Evolutionary conservation across 1,140 invertebrate species (phyloP), one percentile per base, ranked within the genome.

Genomic region (Calephelis nemesis): DNA sequence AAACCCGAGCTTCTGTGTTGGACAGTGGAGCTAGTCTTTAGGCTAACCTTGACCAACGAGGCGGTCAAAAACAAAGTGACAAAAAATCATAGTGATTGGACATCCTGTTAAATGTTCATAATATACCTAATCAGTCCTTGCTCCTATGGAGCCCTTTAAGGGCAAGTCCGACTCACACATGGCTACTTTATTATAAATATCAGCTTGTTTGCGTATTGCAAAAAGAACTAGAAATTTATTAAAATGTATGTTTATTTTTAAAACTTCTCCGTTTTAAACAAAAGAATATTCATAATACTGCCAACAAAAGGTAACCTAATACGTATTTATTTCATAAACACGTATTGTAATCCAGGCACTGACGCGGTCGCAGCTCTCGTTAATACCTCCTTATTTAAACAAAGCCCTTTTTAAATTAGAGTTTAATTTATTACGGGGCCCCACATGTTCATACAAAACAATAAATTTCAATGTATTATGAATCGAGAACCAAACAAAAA

Each of bases 341-440:
- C 0, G 15, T 11, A 54, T 54, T 54, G 8, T 54, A 7, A 30
- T 3, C 8, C 11, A 19, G 52, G 13, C n/a, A 15, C 19, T 54
- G 8, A 30, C 52, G 9, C 8, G 52, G 3, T 54, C 42, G 19
- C 3, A 15, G 50, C 10, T 15, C 52, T 5, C 15, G 5, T 0
- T 54, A 11, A 39, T 4, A 19, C 52, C 12, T 54, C 19, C 4
- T 7, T 30, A 54, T 5, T 19, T 54, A 54, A 54, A 54, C 52
- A 54, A 54, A 54, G 52, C 52, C 52, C 52, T 30, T 54, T 54
- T 54, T 54, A 54, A 54, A 54, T 54, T 54, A 54, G 52, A 39
- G 1, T 30, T 54, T 54, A 19, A 54, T 54, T 54, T 54, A 54
- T 11, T 15, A 12, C 52, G 5, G 9, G 52, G 3, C 19, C 19